Percentiles rank a stretch among this genome's conserved stretches.
These are phyloP conservation scores for Luehdorfia chinensis DNA, from an alignment of 1,140 invertebrate genomes.

Conservation along the genomic window DNA sequence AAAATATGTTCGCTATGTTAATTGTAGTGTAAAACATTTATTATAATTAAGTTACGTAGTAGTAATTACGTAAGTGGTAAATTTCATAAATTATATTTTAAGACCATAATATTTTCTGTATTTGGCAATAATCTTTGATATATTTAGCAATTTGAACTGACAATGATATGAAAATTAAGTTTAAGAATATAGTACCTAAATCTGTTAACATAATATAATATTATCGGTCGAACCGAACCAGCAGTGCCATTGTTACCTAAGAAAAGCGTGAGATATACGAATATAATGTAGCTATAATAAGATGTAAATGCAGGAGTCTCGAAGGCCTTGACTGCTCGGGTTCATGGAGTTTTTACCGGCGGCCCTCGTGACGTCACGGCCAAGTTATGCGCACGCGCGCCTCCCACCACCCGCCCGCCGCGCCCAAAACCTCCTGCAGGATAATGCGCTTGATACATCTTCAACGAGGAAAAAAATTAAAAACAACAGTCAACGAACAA, in stretches of 20 bases:
- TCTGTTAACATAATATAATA: too few species aligned
- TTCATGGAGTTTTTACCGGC: constrained; percentile 65
- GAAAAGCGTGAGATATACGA: too few species aligned
- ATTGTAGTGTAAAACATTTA: neutral
- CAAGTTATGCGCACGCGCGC: constrained; percentile 61
- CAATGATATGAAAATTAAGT: too few species aligned
- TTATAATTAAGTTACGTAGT: too few species aligned
- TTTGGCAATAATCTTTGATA: too few species aligned
- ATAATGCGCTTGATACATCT: constrained; percentile 65
- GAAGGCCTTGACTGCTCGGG: constrained; percentile 60
- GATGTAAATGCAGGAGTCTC: constrained; percentile 52
- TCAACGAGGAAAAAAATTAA: constrained; percentile 58
- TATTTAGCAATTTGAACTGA: too few species aligned
- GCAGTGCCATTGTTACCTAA: too few species aligned
- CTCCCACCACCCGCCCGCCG: constrained; percentile 29
- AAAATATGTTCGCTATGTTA: neutral
- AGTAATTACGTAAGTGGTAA: too few species aligned
- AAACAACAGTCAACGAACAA: constrained; percentile 49
- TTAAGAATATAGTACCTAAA: too few species aligned
- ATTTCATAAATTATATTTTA: too few species aligned
- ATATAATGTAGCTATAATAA: constrained; percentile 39
- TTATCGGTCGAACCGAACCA: too few species aligned
- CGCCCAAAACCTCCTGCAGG: constrained; percentile 62
- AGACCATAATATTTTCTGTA: too few species aligned
- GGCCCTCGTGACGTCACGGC: constrained; percentile 56